These are phyloP conservation scores for Lithophane semibrunnea DNA, from an alignment of 2,888 invertebrate species.

Conservation along the genomic window DNA sequence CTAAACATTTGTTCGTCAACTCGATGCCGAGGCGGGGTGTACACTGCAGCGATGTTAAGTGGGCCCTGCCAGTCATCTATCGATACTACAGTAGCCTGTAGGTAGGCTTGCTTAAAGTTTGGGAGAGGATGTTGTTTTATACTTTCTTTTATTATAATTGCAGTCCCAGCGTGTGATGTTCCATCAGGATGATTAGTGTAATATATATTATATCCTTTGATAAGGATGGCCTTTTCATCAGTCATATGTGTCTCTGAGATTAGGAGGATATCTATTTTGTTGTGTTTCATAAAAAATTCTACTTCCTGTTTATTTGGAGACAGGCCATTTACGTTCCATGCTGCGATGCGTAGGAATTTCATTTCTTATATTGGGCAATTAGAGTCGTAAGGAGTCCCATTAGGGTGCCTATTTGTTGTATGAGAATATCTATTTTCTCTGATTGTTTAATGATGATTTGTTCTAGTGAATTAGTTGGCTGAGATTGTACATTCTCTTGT, in stretches of 20 bases:
- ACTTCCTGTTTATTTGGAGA: no score
- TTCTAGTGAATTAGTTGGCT: conserved; percentile 1
- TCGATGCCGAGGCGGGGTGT: background rate
- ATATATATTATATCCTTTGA: conserved; percentile 5
- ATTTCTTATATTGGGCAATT: no score
- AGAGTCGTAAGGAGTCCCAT: background rate
- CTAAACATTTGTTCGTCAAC: background rate
- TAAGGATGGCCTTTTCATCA: no score
- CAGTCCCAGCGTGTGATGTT: conserved; percentile 4
- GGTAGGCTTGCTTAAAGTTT: no score
- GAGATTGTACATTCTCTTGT: background rate
- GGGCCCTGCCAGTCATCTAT: no score
- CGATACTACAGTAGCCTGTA: no score
- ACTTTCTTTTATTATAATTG: background rate
- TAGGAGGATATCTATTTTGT: no score
- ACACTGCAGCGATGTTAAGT: no score
- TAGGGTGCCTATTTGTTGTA: conserved; percentile 5
- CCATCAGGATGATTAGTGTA: background rate
- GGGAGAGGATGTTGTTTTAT: background rate
- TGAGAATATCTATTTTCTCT: conserved; percentile 12
- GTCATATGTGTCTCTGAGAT: no score
- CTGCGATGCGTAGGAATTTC: no score
- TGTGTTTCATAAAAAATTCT: no score
- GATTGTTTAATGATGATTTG: conserved; percentile 4
- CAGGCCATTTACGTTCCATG: no score